phyloP scores from a whole-genome alignment of 2,797 vertebrate genomes.

The Uromys caudimaculatus region DNA sequence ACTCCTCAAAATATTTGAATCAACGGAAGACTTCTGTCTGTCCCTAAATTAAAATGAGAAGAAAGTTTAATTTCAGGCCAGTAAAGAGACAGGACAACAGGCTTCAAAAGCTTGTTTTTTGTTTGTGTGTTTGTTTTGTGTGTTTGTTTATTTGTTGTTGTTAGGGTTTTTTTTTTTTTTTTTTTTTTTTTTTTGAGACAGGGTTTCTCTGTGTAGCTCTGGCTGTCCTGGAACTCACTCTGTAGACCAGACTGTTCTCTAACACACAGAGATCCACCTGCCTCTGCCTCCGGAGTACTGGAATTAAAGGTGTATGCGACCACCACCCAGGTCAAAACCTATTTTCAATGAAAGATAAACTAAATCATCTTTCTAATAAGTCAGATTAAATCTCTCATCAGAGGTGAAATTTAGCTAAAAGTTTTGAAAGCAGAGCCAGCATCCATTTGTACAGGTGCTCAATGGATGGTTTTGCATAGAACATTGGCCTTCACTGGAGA shows the following conservation, averaged over 20 bases:
- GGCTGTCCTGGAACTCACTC: background rate
- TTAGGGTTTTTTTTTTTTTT: too few relatives aligned
- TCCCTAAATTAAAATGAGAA: background rate
- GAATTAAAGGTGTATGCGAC: background rate
- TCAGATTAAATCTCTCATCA: slow-evolving; percentile 45
- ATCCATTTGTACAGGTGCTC: background rate
- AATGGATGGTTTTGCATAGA: background rate
- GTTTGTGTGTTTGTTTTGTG: background rate
- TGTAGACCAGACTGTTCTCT: background rate
- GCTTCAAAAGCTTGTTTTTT: background rate
- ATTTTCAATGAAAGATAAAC: background rate
- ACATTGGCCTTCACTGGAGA: background rate
- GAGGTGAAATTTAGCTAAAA: background rate
- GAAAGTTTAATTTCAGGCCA: background rate
- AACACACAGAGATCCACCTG: background rate
- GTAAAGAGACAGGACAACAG: background rate
- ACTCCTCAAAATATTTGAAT: background rate
- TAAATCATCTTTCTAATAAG: background rate
- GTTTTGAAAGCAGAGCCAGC: background rate
- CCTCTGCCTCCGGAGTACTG: background rate
- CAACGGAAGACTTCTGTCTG: background rate
- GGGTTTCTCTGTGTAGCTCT: background rate
- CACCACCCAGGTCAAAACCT: background rate
- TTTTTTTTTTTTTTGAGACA: background rate
- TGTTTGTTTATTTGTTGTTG: background rate